These are phyloP conservation scores for Samia ricini DNA, from an alignment of 1,140 invertebrate genomes.

Conservation along the genomic window DNA sequence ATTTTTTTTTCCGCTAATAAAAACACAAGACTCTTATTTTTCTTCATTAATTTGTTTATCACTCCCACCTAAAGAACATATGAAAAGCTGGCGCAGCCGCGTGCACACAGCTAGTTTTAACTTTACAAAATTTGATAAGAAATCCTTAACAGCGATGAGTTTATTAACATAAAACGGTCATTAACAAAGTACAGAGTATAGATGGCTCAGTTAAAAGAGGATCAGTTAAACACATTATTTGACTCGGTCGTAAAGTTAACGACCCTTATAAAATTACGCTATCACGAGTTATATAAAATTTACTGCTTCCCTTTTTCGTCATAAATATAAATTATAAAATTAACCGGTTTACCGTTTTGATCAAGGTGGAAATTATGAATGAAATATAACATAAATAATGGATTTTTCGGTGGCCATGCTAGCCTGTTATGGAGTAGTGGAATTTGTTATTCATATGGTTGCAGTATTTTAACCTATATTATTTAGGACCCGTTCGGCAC, in stretches of 20 bases:
- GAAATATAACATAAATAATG: not conserved
- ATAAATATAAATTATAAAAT: slow-evolving; percentile 18
- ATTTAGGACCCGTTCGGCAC: too few relatives aligned
- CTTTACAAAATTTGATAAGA: not conserved
- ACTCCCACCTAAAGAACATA: too few relatives aligned
- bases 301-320: slow-evolving; percentile 23
- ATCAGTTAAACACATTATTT: slow-evolving; percentile 26
- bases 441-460: too few relatives aligned
- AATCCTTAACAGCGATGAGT: not conserved
- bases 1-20: too few relatives aligned
- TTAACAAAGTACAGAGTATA: not conserved
- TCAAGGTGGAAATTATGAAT: slow-evolving; percentile 5
- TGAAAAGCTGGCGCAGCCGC: too few relatives aligned
- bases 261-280: slow-evolving; percentile 49
- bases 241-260: slow-evolving; percentile 49
- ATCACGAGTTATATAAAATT: slow-evolving; percentile 49
- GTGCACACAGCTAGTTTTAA: too few relatives aligned
- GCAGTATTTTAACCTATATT: too few relatives aligned
- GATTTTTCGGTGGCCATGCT: too few relatives aligned
- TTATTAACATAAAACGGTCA: not conserved
- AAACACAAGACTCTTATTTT: too few relatives aligned
- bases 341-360: slow-evolving; percentile 8
- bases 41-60: too few relatives aligned
- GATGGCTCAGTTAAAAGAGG: not conserved
- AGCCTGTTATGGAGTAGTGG: too few relatives aligned